Conservation (phyloP, 2,888 invertebrate genomes). For the Magallana nippona region DNA sequence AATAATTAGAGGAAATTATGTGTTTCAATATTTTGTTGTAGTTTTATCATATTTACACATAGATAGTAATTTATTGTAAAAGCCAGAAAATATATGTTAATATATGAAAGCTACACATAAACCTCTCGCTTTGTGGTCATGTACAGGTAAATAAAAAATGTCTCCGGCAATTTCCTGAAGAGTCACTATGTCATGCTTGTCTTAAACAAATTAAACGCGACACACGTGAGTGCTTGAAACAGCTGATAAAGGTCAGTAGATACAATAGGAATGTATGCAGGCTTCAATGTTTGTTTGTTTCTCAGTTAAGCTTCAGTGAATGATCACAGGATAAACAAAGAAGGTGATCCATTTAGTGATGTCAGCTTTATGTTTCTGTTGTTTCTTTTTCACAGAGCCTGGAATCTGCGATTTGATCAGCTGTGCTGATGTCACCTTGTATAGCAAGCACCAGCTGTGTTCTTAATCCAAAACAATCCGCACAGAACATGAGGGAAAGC, state of each 20-base stretch:
- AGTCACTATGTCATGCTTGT: background rate
- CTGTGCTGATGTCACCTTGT: background rate
- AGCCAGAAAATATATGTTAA: background rate
- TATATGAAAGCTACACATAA: conserved; percentile 12
- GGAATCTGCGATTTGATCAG: background rate
- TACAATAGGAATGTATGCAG: background rate
- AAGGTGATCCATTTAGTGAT: conserved; percentile 13
- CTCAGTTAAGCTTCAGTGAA: background rate
- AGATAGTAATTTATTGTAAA: too few relatives aligned
- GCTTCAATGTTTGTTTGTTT: conserved; percentile 15
- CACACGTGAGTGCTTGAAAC: conserved; percentile 11
- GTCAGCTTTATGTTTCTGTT: background rate
- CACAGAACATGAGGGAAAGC: background rate
- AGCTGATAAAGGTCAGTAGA: conserved; percentile 5
- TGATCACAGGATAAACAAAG: conserved; percentile 2
- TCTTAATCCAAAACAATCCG: background rate
- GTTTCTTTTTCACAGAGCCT: conserved; percentile 14
- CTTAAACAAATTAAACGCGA: background rate
- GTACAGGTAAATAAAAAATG: background rate
- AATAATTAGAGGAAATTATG: too few relatives aligned
- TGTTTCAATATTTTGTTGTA: too few relatives aligned
- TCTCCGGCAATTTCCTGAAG: background rate
- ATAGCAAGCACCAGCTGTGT: background rate
- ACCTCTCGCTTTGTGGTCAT: conserved; percentile 14
- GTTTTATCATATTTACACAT: too few relatives aligned